Base-by-base conservation (phyloP, 1,140 invertebrate species). In the Meloidogyne exigua region DNA sequence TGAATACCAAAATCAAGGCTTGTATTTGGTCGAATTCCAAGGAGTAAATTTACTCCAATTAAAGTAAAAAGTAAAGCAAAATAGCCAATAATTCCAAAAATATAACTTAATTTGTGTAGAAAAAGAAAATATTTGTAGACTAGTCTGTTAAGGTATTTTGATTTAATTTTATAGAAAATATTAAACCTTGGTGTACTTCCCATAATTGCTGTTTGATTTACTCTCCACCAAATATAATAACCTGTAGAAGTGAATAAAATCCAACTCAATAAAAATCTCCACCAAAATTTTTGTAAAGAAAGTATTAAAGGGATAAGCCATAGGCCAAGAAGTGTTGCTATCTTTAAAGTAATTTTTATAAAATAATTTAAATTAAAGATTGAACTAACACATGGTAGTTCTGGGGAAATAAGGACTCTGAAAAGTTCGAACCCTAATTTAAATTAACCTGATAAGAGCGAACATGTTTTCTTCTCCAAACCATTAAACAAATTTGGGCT, bases 81-180 rank as follows among this genome's bases (percentile, higher is more conserved):
- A 88, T 99, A 99, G n/a, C 96, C 96, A 68, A 94, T 88, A 62
- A 99, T 91, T 36, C 95, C 96, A 64, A 98, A 89, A 64, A 91
- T 91, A 87, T 96, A 98, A 88, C 94, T 97, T 69, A 95, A 85
- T 90, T 96, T 96, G 89, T 99, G 95, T 86, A 98, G 91, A 80
- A 98, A 91, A 86, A 96, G 93, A 89, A 99, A 99, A 95, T 96
- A 99, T 91, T 98, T 98, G 90, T 99, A 99, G 62, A 99, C 95
- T 88, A 97, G 90, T 89, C 95, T 15, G 89, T 70, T 15, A 21
- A 77, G 63, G 4, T 39, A 9, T 7, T 39, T 39, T 39, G 36
- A 10, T 10, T n/a, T 39, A 44, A 25, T 18, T 68, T 63, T 77
- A 70, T 75, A 57, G 18, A 76, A 72, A 68, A 39, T 18, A 25